Conservation (phyloP, 1,140 invertebrate genomes). For the Paraescarpia echinospica region DNA sequence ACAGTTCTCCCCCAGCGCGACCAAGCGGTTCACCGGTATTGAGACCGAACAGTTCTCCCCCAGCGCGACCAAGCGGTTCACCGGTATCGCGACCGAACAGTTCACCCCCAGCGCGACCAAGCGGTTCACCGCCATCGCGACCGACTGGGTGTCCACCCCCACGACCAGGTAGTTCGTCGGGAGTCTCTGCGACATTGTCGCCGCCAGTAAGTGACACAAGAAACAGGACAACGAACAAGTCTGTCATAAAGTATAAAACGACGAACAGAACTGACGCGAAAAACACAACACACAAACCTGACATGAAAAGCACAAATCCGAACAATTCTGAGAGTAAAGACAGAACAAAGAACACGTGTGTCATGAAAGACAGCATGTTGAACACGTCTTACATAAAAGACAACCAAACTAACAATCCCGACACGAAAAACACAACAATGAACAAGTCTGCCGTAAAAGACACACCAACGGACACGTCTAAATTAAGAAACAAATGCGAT, state of each 20-base stretch:
- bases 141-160: too few relatives aligned
- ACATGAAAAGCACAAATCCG: neutral
- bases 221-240: neutral
- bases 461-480: neutral
- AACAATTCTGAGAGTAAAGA: neutral
- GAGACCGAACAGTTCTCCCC: neutral
- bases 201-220: neutral
- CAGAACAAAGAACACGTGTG: neutral
- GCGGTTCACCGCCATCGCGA: neutral
- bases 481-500: neutral
- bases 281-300: neutral
- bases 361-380: too few relatives aligned
- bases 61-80: neutral
- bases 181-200: neutral
- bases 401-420: too few relatives aligned
- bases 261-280: neutral
- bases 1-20: neutral
- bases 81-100: neutral
- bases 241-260: neutral
- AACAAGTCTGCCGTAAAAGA: too few relatives aligned
- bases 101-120: too few relatives aligned
- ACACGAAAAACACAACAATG: too few relatives aligned
- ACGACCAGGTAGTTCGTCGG: neutral
- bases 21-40: too few relatives aligned
- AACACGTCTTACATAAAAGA: too few relatives aligned